Evolutionary conservation across 2,113 vertebrate genomes (phyloP).

Genomic region (Bos javanicus): DNA sequence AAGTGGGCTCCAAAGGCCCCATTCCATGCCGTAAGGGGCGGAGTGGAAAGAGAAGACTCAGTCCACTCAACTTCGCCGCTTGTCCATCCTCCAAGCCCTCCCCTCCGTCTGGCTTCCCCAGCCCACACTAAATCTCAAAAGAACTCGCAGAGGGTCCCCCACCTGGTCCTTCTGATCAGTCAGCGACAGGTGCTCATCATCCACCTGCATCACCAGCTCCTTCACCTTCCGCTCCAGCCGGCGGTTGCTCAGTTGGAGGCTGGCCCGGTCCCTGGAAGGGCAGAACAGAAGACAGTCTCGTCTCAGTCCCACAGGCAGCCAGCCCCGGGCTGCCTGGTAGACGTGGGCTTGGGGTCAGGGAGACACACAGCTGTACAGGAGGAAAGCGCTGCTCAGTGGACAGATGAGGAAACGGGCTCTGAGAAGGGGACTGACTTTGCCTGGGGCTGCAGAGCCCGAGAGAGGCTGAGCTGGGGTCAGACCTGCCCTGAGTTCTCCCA

Average conservation of each 20-base stretch:
- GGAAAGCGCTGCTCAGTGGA: neutral
- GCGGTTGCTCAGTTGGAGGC: conserved; percentile 92
- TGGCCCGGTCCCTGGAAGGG: conserved; percentile 88
- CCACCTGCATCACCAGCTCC: conserved; percentile 95
- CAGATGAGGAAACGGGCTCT: neutral
- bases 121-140: neutral
- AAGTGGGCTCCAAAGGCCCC: neutral
- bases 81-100: rapidly evolving
- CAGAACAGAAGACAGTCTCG: neutral
- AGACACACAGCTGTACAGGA: rapidly evolving
- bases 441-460: neutral
- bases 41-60: neutral
- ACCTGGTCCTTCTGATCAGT: conserved; percentile 98
- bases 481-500: neutral
- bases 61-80: rapidly evolving
- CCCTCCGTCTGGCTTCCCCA: neutral
- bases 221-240: conserved; percentile 96
- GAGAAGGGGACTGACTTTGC: neutral
- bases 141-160: conserved; percentile 11
- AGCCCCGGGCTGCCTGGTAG: neutral
- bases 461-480: neutral
- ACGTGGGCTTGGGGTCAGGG: neutral
- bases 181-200: conserved; percentile 92
- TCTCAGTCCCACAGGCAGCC: neutral
- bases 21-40: rapidly evolving